A percentile compares a stretch with the other conserved stretches of the same genome.
phyloP scores from a whole-genome alignment of 2,113 vertebrate species.

The Dipodomys stephensi region DNA sequence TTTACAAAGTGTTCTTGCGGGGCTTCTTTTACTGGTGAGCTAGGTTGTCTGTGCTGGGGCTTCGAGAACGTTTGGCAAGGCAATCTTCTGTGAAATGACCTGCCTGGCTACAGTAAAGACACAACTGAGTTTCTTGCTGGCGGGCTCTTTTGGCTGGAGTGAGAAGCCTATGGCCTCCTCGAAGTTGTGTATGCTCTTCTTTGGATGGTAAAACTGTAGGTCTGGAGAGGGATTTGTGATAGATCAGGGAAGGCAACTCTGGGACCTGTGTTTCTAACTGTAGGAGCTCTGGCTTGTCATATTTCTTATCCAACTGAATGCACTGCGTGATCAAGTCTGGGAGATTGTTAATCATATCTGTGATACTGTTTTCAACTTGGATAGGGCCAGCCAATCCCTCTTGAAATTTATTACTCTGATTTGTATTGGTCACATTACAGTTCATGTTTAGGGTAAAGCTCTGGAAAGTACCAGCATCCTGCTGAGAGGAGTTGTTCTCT shows the following conservation, averaged over 20 bases:
- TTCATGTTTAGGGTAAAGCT: constrained; percentile 50
- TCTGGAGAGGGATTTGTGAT: background rate
- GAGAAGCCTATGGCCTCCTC: constrained; percentile 40
- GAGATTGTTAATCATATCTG: constrained; percentile 51
- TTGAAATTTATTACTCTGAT: constrained; percentile 13
- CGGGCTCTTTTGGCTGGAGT: constrained; percentile 62
- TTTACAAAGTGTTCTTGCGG: constrained; percentile 17
- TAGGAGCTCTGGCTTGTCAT: constrained; percentile 60
- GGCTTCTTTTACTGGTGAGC: constrained; percentile 32
- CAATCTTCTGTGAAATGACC: constrained; percentile 73
- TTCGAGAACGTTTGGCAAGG: constrained; percentile 68
- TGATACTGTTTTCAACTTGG: constrained; percentile 35
- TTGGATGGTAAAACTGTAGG: background rate
- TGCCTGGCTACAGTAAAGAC: constrained; percentile 61
- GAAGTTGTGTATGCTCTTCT: constrained; percentile 10
- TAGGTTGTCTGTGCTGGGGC: constrained; percentile 42
- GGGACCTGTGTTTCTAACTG: constrained; percentile 11
- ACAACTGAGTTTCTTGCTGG: constrained; percentile 67
- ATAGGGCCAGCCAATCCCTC: background rate
- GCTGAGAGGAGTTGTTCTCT: background rate
- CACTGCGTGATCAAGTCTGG: constrained; percentile 73
- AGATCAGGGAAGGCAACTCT: background rate
- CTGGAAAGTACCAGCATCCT: constrained; percentile 3
- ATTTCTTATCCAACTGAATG: constrained; percentile 71
- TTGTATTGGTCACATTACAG: background rate